Base-by-base conservation (phyloP, 2,113 vertebrate species). In the Addax nasomaculatus region DNA sequence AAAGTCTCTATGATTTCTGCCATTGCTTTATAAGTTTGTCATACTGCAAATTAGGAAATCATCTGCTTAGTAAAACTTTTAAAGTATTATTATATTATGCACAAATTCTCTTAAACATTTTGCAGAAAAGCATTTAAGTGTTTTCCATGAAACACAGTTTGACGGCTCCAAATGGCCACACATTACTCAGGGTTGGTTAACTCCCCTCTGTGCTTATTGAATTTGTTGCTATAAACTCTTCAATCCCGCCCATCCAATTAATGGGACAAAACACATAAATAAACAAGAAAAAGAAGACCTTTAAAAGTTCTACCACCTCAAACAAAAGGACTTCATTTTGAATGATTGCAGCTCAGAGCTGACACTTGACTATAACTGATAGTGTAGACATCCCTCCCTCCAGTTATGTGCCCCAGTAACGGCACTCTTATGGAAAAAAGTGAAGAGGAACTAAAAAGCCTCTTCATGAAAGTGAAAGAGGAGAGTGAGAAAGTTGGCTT, bases 261-360 rank as follows among this genome's bases (percentile, higher is more conserved):
- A 91, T 94, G 96, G 91, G 89, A 97, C 49, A 95, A 98, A 96
- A 96, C 80, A 84, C 39, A 88, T 81, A 89, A 64, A 93, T 90
- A 95, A 97, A 98, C 84, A 96, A 55, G 79, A 92, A 93, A 95
- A 70, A 47, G 55, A 90, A 95, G 57, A 51, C 45, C 36, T 93
- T 97, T 89, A 91, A 97, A 92, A 97, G 91, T 85, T 90, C 84
- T 55, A 23, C 49, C 51, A 57, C 39, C n/a, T 43, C 79, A 47
- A 95, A 93, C 94, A 85, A 98, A 97, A 96, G 53, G 15, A 83
- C 93, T 94, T 93, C 51, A n/a, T 91, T 96, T 94, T 97, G 93
- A 97, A 87, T 90, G 84, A 96, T 47, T 95, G 86, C 81, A 55
- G 30, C 85, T 97, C 78, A 39, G 36, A 89, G 57, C 30, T 90